phyloP scores from a whole-genome alignment of 2,888 invertebrate species.

The Caenorhabditis imperialis region DNA sequence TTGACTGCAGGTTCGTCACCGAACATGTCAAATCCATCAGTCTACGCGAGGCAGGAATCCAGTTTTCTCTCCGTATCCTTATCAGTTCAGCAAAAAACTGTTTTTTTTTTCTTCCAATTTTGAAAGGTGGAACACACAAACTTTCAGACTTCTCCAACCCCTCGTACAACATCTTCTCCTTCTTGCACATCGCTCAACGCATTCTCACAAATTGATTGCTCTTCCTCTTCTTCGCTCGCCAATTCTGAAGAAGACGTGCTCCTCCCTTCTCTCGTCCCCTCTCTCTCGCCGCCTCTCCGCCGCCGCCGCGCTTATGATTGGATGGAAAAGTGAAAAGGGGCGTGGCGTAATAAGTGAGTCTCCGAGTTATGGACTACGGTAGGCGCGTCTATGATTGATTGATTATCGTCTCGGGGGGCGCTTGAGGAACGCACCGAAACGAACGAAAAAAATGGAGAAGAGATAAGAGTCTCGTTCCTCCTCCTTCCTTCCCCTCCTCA shows the following conservation, averaged over 20 bases:
- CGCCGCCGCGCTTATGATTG: conserved; percentile 52
- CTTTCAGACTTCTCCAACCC: too few species aligned
- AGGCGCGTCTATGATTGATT: conserved; percentile 5
- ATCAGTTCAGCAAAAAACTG: too few species aligned
- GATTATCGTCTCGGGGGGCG: not conserved
- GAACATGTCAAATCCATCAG: too few species aligned
- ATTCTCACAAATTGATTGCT: conserved; percentile 30
- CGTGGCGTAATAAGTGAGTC: conserved; percentile 15
- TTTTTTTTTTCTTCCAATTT: too few species aligned
- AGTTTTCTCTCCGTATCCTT: too few species aligned
- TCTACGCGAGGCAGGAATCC: too few species aligned
- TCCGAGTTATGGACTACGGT: conserved; percentile 27
- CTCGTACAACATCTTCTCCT: too few species aligned
- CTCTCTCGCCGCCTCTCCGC: conserved; percentile 5
- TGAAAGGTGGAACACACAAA: too few species aligned
- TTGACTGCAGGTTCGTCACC: too few species aligned
- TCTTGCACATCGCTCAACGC: too few species aligned
- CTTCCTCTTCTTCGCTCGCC: conserved; percentile 4
- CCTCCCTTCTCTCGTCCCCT: conserved; percentile 5
- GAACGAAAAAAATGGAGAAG: conserved; percentile 8
- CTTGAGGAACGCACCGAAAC: too few species aligned
- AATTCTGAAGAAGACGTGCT: conserved; percentile 12
- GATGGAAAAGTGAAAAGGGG: conserved; percentile 49
- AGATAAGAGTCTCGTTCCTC: not conserved
- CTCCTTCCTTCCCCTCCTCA: conserved; percentile 10